These are phyloP conservation scores for Cistogaster globosa DNA, from an alignment of 2,888 invertebrate species.

Conservation along the genomic window DNA sequence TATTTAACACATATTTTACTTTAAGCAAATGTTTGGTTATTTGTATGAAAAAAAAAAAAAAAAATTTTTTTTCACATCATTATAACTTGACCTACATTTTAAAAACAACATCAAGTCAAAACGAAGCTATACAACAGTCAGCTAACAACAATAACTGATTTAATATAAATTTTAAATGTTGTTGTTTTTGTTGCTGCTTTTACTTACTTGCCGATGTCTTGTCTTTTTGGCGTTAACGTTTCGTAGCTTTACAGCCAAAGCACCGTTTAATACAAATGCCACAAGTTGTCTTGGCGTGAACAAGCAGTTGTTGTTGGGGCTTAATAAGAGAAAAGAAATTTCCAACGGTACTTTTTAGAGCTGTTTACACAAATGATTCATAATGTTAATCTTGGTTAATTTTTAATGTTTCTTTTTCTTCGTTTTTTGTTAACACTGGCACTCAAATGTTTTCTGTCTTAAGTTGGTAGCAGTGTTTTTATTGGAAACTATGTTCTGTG, in stretches of 20 bases:
- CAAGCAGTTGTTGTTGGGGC: slow-evolving; percentile 22
- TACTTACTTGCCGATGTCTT: slow-evolving; percentile 39
- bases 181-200: slow-evolving; percentile 50
- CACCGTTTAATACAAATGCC: neutral
- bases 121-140: slow-evolving; percentile 65
- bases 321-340: slow-evolving; percentile 77
- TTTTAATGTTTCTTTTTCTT: slow-evolving; percentile 35
- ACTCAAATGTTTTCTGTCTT: neutral
- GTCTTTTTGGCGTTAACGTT: slow-evolving; percentile 53
- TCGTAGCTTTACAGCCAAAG: neutral
- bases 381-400: neutral
- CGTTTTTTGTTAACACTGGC: slow-evolving; percentile 10
- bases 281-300: slow-evolving; percentile 12
- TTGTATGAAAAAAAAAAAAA: slow-evolving; percentile 35
- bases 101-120: slow-evolving; percentile 72
- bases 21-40: slow-evolving; percentile 25
- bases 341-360: slow-evolving; percentile 78
- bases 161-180: slow-evolving; percentile 40
- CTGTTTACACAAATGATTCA: slow-evolving; percentile 56
- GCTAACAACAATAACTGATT: slow-evolving; percentile 56
- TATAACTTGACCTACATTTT: slow-evolving; percentile 82
- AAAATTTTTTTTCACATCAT: slow-evolving; percentile 68
- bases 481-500: too few species aligned
- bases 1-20: slow-evolving; percentile 11
- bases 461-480: neutral